Conservation (phyloP, 2,888 invertebrate genomes). For the Ceramica pisi region DNA sequence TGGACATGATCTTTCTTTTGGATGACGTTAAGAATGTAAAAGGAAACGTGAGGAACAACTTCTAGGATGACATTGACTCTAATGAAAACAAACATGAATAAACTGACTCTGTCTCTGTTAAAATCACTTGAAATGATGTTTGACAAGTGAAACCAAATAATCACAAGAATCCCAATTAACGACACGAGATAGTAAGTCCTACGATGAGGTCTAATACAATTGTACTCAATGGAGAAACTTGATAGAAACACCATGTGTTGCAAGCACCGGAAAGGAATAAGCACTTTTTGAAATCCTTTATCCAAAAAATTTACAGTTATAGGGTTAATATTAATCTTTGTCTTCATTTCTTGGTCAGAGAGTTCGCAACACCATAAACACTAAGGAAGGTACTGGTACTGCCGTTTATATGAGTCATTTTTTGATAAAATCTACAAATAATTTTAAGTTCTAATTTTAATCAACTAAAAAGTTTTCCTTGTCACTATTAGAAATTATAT, state of each 20-base stretch:
- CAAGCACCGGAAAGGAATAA: conserved; percentile 26
- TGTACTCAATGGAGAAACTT: conserved; percentile 36
- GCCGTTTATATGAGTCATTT: neutral
- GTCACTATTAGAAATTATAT: neutral
- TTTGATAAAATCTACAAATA: neutral
- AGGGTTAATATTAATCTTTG: neutral
- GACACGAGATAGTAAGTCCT: neutral
- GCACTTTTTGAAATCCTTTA: conserved; percentile 16
- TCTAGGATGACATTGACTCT: neutral
- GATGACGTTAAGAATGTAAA: conserved; percentile 28
- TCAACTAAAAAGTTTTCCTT: conserved; percentile 1
- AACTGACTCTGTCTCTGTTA: accelerated
- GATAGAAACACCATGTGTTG: conserved; percentile 33
- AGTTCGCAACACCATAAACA: too few species aligned
- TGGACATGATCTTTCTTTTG: conserved; percentile 22
- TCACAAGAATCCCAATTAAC: conserved; percentile 1
- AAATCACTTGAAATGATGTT: too few species aligned
- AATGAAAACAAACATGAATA: neutral
- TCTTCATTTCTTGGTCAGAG: conserved; percentile 15
- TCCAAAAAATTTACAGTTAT: conserved; percentile 25
- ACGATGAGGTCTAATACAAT: conserved; percentile 44
- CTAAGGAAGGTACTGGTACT: neutral
- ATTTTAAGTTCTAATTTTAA: conserved; percentile 6
- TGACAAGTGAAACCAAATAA: neutral
- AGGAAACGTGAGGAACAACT: conserved; percentile 4